phyloP scores from a whole-genome alignment of 2,113 vertebrate genomes.

The Hucho hucho region DNA sequence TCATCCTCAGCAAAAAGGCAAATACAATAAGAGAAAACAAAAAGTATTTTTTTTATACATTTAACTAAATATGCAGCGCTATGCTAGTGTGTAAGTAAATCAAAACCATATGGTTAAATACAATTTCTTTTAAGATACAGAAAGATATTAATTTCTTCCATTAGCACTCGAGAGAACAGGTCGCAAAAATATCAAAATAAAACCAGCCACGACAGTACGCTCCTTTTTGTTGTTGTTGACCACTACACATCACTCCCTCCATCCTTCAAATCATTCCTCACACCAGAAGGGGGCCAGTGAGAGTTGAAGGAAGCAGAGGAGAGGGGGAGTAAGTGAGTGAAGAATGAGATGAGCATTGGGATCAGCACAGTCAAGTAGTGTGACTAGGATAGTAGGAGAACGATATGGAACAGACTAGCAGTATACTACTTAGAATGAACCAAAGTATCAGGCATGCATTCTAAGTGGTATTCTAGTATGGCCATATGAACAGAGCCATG shows the following conservation, averaged over 20 bases:
- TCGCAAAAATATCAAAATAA: conserved; percentile 48
- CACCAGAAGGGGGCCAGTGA: conserved; percentile 1
- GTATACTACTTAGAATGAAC: too few relatives aligned
- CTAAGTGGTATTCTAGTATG: too few relatives aligned
- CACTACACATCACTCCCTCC: conserved; percentile 22
- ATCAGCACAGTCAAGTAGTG: conserved; percentile 60
- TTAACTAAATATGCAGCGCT: conserved; percentile 93
- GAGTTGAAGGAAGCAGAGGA: neutral
- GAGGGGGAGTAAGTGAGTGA: neutral
- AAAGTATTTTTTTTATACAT: conserved; percentile 80
- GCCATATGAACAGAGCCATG: too few relatives aligned
- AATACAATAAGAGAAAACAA: conserved; percentile 73
- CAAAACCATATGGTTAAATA: conserved; percentile 97
- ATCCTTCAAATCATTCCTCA: conserved; percentile 25
- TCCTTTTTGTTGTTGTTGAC: neutral
- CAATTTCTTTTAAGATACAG: conserved; percentile 90
- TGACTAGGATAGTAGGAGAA: conserved; percentile 1
- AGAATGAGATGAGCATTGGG: conserved; percentile 34
- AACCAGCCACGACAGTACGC: conserved; percentile 28
- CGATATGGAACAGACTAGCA: neutral
- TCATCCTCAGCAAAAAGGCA: conserved; percentile 83
- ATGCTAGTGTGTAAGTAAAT: conserved; percentile 98
- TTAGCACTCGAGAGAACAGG: conserved; percentile 80
- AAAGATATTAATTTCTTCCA: conserved; percentile 82
- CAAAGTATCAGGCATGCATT: too few relatives aligned